Conservation (phyloP, 1,140 invertebrate genomes). For the Leptinotarsa defecta region DNA sequence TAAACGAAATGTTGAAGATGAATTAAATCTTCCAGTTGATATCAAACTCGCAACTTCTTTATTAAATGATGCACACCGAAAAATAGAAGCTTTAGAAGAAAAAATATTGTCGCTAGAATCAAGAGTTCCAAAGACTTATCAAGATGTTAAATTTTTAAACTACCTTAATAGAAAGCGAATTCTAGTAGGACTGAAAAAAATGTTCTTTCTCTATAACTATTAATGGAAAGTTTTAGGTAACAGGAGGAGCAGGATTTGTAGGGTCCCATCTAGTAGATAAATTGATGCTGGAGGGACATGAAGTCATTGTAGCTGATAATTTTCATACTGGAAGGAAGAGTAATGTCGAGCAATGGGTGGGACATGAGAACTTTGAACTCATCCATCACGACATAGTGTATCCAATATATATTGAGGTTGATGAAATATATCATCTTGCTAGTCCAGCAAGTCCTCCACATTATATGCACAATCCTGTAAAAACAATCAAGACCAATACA, state of each 20-base stretch:
- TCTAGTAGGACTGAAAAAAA: slow-evolving; percentile 64
- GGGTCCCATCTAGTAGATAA: slow-evolving; percentile 96
- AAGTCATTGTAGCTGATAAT: slow-evolving; percentile 97
- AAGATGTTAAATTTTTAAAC: slow-evolving; percentile 87
- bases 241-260: slow-evolving; percentile 98
- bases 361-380: slow-evolving; percentile 98
- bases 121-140: slow-evolving; percentile 80
- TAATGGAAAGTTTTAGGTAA: slow-evolving; percentile 66
- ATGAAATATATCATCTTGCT: slow-evolving; percentile 99
- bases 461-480: slow-evolving; percentile 99
- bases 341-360: slow-evolving; percentile 99
- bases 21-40: slow-evolving; percentile 40
- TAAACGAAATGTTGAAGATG: slow-evolving; percentile 14
- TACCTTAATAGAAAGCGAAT: slow-evolving; percentile 91
- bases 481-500: slow-evolving; percentile 99
- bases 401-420: slow-evolving; percentile 95
- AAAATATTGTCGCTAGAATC: slow-evolving; percentile 73
- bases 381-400: slow-evolving; percentile 99
- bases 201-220: slow-evolving; percentile 3
- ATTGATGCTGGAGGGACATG: slow-evolving; percentile 95
- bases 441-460: slow-evolving; percentile 98
- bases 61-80: slow-evolving; percentile 39
- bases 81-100: slow-evolving; percentile 71
- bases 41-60: slow-evolving; percentile 40
- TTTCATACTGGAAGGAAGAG: slow-evolving; percentile 97